Conservation (phyloP, 2,113 vertebrate species). For the Eulemur rufifrons region DNA sequence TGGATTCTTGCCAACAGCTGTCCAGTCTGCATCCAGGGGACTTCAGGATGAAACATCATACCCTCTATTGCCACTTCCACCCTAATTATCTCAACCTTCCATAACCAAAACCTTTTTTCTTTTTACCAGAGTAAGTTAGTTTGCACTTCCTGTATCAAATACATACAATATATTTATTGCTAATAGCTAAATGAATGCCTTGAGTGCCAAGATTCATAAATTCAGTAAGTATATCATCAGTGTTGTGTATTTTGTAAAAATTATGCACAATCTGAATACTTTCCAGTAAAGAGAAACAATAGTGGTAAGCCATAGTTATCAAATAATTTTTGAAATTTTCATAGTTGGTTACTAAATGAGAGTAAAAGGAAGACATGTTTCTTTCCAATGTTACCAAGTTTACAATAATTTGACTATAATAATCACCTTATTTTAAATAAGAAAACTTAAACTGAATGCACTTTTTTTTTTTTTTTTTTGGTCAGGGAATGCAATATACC, state of each 20-base stretch:
- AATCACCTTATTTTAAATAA: not conserved
- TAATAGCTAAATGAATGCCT: not conserved
- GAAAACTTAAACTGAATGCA: not conserved
- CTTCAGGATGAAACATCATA: not conserved
- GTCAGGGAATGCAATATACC: not conserved
- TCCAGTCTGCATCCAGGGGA: not conserved
- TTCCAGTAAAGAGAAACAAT: not conserved
- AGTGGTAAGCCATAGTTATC: not conserved
- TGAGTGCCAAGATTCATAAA: not conserved
- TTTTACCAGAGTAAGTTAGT: not conserved
- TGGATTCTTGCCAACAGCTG: not conserved
- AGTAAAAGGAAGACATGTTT: not conserved
- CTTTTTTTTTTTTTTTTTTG: not conserved
- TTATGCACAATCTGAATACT: not conserved
- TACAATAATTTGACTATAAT: not conserved
- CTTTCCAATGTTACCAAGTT: not conserved
- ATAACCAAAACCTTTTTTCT: not conserved
- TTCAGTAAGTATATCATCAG: not conserved
- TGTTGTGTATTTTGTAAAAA: not conserved
- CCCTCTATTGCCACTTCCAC: not conserved
- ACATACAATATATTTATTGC: not conserved
- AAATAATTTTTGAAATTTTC: not conserved
- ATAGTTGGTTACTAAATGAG: not conserved
- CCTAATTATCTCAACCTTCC: not conserved
- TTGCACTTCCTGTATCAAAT: constrained; percentile 6